Conservation (phyloP, 2,888 invertebrate species). For the Phasia obesa region DNA sequence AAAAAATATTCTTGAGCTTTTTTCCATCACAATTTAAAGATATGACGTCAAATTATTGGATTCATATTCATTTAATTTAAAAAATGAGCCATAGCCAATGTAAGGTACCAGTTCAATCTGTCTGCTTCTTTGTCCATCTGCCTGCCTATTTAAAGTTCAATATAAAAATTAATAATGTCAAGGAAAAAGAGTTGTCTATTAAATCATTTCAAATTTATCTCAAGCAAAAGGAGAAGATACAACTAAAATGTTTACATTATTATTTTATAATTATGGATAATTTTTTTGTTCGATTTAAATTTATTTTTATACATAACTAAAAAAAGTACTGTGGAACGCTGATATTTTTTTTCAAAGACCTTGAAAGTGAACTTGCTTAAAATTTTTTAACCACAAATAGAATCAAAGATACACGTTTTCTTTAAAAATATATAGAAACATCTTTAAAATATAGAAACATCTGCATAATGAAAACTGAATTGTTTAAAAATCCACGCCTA, state of each 20-base stretch:
- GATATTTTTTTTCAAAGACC: constrained; percentile 29
- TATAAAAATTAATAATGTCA: constrained; percentile 49
- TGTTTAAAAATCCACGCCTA: constrained; percentile 53
- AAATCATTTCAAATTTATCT: constrained; percentile 14
- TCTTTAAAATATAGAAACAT: constrained; percentile 27
- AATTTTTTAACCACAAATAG: constrained; percentile 30
- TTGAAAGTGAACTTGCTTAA: constrained; percentile 56
- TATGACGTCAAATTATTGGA: constrained; percentile 21
- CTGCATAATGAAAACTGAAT: constrained; percentile 15
- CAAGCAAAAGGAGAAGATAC: constrained; percentile 6
- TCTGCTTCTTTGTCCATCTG: constrained; percentile 27
- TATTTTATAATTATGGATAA: constrained; percentile 18
- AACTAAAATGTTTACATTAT: not conserved
- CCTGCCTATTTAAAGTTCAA: constrained; percentile 42
- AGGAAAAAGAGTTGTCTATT: constrained; percentile 27
- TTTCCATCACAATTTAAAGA: not conserved
- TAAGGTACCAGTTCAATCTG: constrained; percentile 6
- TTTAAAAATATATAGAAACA: not conserved
- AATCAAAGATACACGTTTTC: constrained; percentile 8
- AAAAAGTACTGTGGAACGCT: not conserved
- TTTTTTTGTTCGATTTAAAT: constrained; percentile 2
- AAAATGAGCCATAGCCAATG: constrained; percentile 12
- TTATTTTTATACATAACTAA: constrained; percentile 8
- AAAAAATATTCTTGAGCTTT: not conserved
- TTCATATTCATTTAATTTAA: not conserved